These are phyloP conservation scores for Harpalus rubripes DNA, from an alignment of 2,888 invertebrate genomes.

Conservation along the genomic window DNA sequence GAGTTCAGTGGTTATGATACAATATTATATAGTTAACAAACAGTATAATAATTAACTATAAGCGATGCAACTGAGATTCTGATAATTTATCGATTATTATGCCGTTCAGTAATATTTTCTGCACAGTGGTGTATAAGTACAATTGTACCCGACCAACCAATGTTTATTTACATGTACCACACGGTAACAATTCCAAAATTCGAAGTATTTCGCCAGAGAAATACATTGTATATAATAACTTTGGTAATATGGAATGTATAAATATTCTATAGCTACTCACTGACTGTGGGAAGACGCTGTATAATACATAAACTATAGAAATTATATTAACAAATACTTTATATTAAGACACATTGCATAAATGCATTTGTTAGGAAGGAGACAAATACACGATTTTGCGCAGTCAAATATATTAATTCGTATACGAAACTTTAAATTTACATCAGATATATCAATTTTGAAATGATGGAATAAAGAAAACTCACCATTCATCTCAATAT, in stretches of 20 bases:
- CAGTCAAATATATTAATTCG: too few species aligned
- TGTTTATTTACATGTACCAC: conserved; percentile 29
- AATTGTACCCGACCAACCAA: conserved; percentile 15
- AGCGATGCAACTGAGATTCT: too few species aligned
- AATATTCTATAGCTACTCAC: conserved; percentile 62
- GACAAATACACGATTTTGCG: too few species aligned
- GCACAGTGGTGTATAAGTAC: conserved; percentile 40
- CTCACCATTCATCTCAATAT: too few species aligned
- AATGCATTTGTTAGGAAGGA: too few species aligned
- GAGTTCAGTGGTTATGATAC: too few species aligned
- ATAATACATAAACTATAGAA: conserved; percentile 64
- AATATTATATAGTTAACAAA: too few species aligned
- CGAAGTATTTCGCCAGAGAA: conserved; percentile 24
- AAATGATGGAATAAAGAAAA: too few species aligned
- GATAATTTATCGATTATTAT: too few species aligned
- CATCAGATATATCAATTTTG: too few species aligned
- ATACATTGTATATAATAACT: conserved; percentile 63
- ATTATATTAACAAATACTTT: conserved; percentile 66
- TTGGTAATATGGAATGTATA: conserved; percentile 66
- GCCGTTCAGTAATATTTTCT: conserved; percentile 5
- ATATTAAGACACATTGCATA: conserved; percentile 49
- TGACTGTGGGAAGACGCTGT: conserved; percentile 62
- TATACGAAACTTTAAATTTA: too few species aligned
- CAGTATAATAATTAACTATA: too few species aligned
- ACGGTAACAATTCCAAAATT: conserved; percentile 42